Evolutionary conservation across 2,797 vertebrate species (phyloP).

Genomic region (Podarcis lilfordi): DNA sequence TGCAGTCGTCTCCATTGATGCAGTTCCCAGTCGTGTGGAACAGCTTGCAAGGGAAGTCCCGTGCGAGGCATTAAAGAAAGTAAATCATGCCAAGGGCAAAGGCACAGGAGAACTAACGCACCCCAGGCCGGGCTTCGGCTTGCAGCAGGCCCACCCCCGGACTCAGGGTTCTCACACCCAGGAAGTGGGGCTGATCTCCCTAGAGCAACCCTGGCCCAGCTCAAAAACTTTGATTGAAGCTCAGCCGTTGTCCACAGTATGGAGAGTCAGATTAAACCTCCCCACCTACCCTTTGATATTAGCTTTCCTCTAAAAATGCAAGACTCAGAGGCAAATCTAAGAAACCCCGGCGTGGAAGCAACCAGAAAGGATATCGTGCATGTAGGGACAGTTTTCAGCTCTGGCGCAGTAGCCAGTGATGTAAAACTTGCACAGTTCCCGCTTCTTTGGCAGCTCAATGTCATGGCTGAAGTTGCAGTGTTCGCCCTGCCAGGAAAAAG

Average conservation of each 20-base stretch:
- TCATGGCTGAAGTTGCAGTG: slow-evolving; percentile 98
- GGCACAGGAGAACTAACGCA: no score
- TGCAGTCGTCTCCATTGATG: slow-evolving; percentile 94
- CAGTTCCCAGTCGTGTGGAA: slow-evolving; percentile 96
- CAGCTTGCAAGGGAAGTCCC: slow-evolving; percentile 95
- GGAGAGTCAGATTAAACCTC: background rate
- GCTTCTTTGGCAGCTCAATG: slow-evolving; percentile 94
- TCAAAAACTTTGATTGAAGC: no score
- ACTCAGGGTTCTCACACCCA: no score
- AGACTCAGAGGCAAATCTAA: background rate
- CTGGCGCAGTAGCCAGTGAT: slow-evolving; percentile 94
- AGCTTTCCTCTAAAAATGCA: background rate
- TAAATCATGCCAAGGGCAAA: fast-evolving
- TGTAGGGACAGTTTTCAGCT: slow-evolving; percentile 94
- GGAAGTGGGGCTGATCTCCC: no score
- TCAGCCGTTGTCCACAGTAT: no score
- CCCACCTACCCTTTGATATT: background rate
- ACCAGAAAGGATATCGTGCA: slow-evolving; percentile 95
- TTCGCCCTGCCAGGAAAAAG: slow-evolving; percentile 84
- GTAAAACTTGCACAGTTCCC: slow-evolving; percentile 97
- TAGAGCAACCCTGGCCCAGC: no score
- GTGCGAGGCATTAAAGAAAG: slow-evolving; percentile 82
- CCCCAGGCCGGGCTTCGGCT: background rate
- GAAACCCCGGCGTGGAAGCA: background rate
- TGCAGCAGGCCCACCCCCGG: no score